Evolutionary conservation across 92 coral and sea anemone genomes (phyloP).

Genomic region (Parazoanthus darwini): DNA sequence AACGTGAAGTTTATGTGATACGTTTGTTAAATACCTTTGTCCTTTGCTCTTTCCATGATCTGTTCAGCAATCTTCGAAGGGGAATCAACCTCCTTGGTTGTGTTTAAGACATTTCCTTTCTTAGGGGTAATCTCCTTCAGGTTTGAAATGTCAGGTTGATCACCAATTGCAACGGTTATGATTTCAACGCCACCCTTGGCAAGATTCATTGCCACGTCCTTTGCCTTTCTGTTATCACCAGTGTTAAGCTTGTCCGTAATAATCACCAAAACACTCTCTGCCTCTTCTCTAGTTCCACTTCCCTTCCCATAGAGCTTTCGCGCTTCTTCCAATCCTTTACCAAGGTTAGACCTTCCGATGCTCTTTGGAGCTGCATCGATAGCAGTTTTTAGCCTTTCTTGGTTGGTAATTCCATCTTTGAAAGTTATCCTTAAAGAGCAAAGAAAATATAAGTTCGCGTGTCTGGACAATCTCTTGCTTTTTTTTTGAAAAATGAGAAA

Average conservation of each 20-base stretch:
- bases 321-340: conserved; percentile 43
- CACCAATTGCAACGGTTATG: conserved; percentile 46
- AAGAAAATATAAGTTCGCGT: too few relatives aligned
- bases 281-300: conserved; percentile 4
- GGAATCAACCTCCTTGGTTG: conserved; percentile 42
- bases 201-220: conserved; percentile 20
- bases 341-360: conserved; percentile 40
- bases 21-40: conserved; percentile 5
- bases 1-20: neutral
- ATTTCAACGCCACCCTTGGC: conserved; percentile 37
- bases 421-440: conserved; percentile 12
- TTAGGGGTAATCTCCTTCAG: conserved; percentile 24
- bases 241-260: conserved; percentile 31
- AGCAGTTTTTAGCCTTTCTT: conserved; percentile 34
- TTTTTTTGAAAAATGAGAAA: neutral
- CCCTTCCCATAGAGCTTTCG: conserved; percentile 15
- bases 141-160: conserved; percentile 28
- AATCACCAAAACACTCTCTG: conserved; percentile 17
- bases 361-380: conserved; percentile 46
- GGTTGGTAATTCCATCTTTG: conserved; percentile 42
- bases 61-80: conserved; percentile 41
- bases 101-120: conserved; percentile 32
- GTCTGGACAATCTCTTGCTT: too few relatives aligned
- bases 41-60: conserved; percentile 43
- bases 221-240: neutral